Conservation (phyloP, 1,140 invertebrate species). For the Pseudomyrmex gracilis region DNA sequence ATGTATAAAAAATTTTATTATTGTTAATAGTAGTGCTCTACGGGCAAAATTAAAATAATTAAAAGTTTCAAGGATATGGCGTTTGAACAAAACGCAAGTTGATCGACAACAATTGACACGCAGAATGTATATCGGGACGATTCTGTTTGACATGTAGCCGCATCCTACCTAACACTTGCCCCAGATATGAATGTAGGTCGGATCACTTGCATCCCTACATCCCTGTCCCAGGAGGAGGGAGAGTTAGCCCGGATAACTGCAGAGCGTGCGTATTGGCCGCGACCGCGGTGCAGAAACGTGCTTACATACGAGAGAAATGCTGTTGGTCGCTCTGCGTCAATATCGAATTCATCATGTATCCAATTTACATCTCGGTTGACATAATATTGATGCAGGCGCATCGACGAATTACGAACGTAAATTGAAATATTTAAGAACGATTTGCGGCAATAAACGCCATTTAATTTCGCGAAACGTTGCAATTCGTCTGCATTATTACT, state of each 20-base stretch:
- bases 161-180: slow-evolving; percentile 67
- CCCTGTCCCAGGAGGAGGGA: slow-evolving; percentile 60
- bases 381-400: slow-evolving; percentile 1
- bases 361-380: slow-evolving; percentile 50
- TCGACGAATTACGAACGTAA: not conserved
- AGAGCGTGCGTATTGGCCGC: slow-evolving; percentile 63
- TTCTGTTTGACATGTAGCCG: slow-evolving; percentile 40
- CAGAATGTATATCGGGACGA: slow-evolving; percentile 31
- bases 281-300: slow-evolving; percentile 60
- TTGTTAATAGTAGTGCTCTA: no score
- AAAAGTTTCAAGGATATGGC: no score
- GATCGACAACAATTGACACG: slow-evolving; percentile 57
- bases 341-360: slow-evolving; percentile 69
- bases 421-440: slow-evolving; percentile 51
- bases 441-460: slow-evolving; percentile 39
- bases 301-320: slow-evolving; percentile 66
- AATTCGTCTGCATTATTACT: slow-evolving; percentile 32
- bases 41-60: no score
- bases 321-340: slow-evolving; percentile 62
- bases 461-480: slow-evolving; percentile 22
- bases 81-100: slow-evolving; percentile 29
- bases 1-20: no score
- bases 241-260: slow-evolving; percentile 61
- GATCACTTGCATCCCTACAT: slow-evolving; percentile 80
- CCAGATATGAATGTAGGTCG: slow-evolving; percentile 82